Percentiles rank a stretch among this genome's conserved stretches.
Evolutionary conservation across 2,113 vertebrate genomes (phyloP).

Genomic region (Ceuthmochares aereus): DNA sequence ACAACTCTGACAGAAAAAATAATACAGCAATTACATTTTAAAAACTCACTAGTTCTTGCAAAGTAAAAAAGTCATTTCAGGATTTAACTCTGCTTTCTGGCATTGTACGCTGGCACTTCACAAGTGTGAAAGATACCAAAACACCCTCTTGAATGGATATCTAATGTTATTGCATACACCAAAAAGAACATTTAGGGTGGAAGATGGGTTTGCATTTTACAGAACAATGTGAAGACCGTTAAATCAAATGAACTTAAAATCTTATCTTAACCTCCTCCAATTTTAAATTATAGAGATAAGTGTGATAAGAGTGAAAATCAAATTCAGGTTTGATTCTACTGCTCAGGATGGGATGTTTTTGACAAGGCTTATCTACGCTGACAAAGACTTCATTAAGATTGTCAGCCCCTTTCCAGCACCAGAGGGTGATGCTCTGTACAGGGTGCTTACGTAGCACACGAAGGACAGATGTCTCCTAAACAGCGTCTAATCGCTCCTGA

Average conservation of each 20-base stretch:
- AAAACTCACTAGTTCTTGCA: neutral
- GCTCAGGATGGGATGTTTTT: neutral
- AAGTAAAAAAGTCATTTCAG: neutral
- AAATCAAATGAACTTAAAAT: neutral
- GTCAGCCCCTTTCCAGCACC: neutral
- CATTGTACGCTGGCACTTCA: neutral
- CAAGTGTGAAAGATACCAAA: neutral
- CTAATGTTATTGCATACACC: neutral
- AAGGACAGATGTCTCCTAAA: constrained; percentile 57
- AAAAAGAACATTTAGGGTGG: neutral
- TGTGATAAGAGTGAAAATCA: neutral
- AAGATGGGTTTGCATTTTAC: neutral
- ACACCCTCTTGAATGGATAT: neutral
- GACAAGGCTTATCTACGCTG: constrained; percentile 22
- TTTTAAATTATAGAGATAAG: neutral
- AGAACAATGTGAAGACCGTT: neutral
- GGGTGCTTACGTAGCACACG: constrained; percentile 58
- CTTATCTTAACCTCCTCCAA: neutral
- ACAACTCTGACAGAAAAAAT: neutral
- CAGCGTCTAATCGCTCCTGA: constrained; percentile 42
- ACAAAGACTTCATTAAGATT: constrained; percentile 31
- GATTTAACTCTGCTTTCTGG: neutral
- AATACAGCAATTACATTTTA: neutral
- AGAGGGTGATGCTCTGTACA: neutral
- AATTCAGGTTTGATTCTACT: neutral